Evolutionary conservation across 2,113 vertebrate genomes (phyloP), one percentile per base, ranked within the genome.

Genomic region (Aegotheles bennettii): DNA sequence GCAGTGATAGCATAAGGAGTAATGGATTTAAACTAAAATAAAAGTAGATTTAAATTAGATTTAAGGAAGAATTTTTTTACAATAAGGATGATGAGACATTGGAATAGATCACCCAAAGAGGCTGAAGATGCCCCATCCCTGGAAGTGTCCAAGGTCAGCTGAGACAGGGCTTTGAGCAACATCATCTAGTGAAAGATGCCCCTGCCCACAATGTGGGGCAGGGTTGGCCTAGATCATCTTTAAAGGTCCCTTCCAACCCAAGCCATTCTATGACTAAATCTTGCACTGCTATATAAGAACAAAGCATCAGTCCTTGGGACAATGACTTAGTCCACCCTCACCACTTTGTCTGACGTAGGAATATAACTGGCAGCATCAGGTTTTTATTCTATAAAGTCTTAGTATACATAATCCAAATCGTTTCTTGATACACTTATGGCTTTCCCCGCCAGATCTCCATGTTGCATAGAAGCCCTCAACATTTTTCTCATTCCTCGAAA

Each of bases 161-260:
- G 24, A 21, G 45, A 60, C 0, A 2, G 19, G 15, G 16, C 16
- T 75, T 25, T 45, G 13, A 75, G 47, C 23, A 68, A 68, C 2
- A 1, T 1, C 0, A 47, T 23, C 19, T 40, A 61, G 20, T 54
- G 25, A 67, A 25, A 16, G 13, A 57, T 31, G 7, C 11, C 12
- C 53, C 33, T 51, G 20, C 5, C 6, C 10, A 29, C 1, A 0
- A 8, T 1, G 2, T 5, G 10, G 13, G 13, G 6, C 9, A 10
- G 3, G 13, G 8, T 25, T 63, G 12, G 16, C 23, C 47, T 57
- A 50, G 15, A 50, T 56, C 24, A 70, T 33, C 31, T 70, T 61
- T 43, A 51, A 45, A 29, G 10, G 7, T 43, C 12, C 10, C 16
- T 65, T 79, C 43, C 36, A 78, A 28, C 6, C 12, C 25, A 35